Conservation (phyloP, 1,140 invertebrate genomes). For the Papilio glaucus region DNA sequence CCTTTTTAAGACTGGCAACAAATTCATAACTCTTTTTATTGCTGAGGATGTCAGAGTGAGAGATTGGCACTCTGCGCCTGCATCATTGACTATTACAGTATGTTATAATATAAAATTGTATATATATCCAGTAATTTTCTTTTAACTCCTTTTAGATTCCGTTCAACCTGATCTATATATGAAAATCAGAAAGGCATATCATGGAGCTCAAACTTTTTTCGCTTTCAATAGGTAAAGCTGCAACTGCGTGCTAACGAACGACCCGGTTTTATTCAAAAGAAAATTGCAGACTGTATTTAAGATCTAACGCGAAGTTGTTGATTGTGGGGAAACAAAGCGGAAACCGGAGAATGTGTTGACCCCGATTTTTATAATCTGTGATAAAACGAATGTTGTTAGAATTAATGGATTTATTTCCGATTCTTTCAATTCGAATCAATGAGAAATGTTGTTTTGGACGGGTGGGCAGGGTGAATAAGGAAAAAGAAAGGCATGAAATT, state of each 20-base stretch:
- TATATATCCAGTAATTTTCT: not conserved
- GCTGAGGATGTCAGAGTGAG: no score
- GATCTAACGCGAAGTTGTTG: slow-evolving; percentile 14
- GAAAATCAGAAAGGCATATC: slow-evolving; percentile 8
- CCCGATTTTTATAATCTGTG: slow-evolving; percentile 13
- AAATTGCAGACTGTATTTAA: slow-evolving; percentile 3
- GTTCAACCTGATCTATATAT: not conserved
- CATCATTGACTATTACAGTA: no score
- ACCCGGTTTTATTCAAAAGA: slow-evolving; percentile 29
- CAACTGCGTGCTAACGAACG: slow-evolving; percentile 30
- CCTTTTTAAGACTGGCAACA: no score
- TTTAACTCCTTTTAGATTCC: not conserved
- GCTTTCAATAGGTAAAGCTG: slow-evolving; percentile 19
- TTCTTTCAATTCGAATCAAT: not conserved
- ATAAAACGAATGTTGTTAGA: not conserved
- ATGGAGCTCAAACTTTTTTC: not conserved
- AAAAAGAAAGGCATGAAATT: no score
- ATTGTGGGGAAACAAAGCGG: not conserved
- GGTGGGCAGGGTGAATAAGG: not conserved
- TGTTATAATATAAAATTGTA: no score
- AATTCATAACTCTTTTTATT: no score
- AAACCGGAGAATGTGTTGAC: not conserved
- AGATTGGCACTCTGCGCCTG: no score
- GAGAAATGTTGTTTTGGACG: not conserved
- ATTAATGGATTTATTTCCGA: not conserved